Evolutionary conservation across 2,888 invertebrate genomes (phyloP).

Genomic region (Parnassius mnemosyne): DNA sequence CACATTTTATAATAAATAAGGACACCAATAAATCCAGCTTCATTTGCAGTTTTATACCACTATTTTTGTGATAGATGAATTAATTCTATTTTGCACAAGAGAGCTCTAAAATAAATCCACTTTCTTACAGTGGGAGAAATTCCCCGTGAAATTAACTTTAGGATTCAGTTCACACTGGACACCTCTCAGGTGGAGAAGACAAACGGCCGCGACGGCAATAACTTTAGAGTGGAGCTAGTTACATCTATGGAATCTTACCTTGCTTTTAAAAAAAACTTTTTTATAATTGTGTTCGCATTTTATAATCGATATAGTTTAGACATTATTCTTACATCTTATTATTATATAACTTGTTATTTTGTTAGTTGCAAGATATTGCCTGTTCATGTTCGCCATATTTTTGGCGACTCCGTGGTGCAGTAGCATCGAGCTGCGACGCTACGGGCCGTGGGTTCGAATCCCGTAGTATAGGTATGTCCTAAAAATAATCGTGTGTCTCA

Average conservation of each 20-base stretch:
- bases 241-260: slow-evolving; percentile 36
- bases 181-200: slow-evolving; percentile 68
- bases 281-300: no score
- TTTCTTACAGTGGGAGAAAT: slow-evolving; percentile 66
- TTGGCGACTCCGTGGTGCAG: no score
- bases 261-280: slow-evolving; percentile 3
- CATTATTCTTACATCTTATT: no score
- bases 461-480: no score
- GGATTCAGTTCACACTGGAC: slow-evolving; percentile 67
- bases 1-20: slow-evolving; percentile 8
- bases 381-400: no score
- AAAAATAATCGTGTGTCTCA: no score
- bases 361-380: no score
- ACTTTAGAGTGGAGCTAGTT: slow-evolving; percentile 43
- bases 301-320: no score
- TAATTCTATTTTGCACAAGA: slow-evolving; percentile 69
- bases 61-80: slow-evolving; percentile 44
- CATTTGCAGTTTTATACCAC: background rate
- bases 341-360: no score
- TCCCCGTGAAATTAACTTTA: slow-evolving; percentile 76
- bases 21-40: background rate
- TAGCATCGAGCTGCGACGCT: no score
- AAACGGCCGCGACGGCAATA: slow-evolving; percentile 54
- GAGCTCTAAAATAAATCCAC: slow-evolving; percentile 58
- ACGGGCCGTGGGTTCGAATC: no score